These are phyloP conservation scores for Sturnira hondurensis DNA, from an alignment of 2,113 vertebrate species.

Conservation along the genomic window DNA sequence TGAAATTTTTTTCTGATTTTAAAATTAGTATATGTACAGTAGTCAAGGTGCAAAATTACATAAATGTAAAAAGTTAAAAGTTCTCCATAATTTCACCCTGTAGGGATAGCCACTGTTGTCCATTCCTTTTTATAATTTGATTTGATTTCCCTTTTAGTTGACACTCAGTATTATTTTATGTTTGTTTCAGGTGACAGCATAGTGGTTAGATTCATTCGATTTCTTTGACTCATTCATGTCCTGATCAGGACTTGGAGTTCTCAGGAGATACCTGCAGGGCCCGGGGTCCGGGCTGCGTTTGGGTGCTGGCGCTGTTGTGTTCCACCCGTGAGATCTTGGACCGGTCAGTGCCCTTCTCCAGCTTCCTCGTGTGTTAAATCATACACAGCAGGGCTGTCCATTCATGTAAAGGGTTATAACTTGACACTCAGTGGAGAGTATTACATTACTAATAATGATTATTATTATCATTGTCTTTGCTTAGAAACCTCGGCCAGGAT, in stretches of 20 bases:
- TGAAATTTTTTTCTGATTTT: background rate
- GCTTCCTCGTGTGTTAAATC: background rate
- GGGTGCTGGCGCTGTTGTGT: background rate
- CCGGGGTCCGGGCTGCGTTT: background rate
- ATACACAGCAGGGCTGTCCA: background rate
- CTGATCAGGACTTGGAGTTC: background rate
- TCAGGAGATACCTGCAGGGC: background rate
- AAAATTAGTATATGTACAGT: background rate
- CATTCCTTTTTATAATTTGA: too few relatives aligned
- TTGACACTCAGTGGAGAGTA: background rate
- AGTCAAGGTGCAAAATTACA: background rate
- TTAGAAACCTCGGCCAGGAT: background rate
- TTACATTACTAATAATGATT: background rate
- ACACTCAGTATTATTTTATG: background rate
- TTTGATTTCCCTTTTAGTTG: too few relatives aligned
- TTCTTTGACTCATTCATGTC: background rate
- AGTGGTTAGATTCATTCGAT: background rate
- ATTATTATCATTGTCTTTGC: background rate
- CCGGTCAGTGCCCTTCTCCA: background rate
- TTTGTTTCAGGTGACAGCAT: background rate
- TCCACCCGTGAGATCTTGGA: background rate
- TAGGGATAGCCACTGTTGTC: background rate
- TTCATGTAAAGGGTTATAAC: background rate
- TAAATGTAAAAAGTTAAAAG: background rate
- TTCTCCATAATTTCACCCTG: background rate